Base-by-base conservation (phyloP, 1,140 invertebrate species). In the Trachelipus rathkii region DNA sequence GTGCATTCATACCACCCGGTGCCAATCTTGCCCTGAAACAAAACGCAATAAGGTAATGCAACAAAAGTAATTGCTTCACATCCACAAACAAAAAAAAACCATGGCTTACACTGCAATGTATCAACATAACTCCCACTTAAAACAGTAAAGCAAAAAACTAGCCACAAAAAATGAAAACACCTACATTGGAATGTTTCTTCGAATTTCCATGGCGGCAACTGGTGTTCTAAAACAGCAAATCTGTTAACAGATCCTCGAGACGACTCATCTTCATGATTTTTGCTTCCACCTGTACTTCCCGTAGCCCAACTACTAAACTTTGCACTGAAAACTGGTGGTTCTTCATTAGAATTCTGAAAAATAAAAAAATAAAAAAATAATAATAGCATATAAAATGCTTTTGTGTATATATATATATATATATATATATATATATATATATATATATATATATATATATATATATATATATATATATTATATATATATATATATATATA, bases 201-300 rank as follows among this genome's bases (percentile, higher is more conserved):
- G 11, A 1, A 13, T 60, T 4, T 60, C 50, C 19, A 13, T 33
- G 33, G 33, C 19, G 50, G 1, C 11, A 60, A 50, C 15, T 50
- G 46, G 44, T 75, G 71, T 66, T 46, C 50, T 43, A 78, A n/a
- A 0, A 75, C 74, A 73, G 75, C 73, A 44, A 76, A 78, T 13
- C 77, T 71, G 45, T 78, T 78, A 71, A 66, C 75, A 33, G 6
- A 33, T 44, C 72, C 71, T 43, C 73, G 77, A 8, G 50, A 19
- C 21, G 74, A 75, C n/a, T 45, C 66, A 43, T 78, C 77, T 73
- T 76, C 74, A 53, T 78, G 77, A 21, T 78, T 74, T 44, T 78
- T 78, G 21, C 74, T 74, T 66, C 77, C 77, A 72, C 77, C 77
- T n/a, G 74, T 75, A 66, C 77, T 78, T 69, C 77, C 77, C 44